Percentiles rank a stretch among this genome's conserved stretches.
These are phyloP conservation scores for Pithys albifrons DNA, from an alignment of 2,113 vertebrate species.

Conservation along the genomic window DNA sequence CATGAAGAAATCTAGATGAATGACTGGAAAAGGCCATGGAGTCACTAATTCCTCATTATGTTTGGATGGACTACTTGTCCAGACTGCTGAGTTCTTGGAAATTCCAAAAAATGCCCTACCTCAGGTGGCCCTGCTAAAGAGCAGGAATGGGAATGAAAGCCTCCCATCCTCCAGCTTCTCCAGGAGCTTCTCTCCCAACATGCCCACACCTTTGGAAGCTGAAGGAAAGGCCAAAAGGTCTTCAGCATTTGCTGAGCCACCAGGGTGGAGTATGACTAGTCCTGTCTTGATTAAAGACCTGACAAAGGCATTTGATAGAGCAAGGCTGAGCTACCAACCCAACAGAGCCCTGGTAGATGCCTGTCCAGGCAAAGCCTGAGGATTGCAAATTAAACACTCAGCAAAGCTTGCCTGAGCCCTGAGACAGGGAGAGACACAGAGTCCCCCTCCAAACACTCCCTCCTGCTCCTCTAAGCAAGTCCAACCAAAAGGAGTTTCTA, in stretches of 20 bases:
- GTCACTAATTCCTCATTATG: neutral
- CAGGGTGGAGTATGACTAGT: neutral
- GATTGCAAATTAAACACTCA: neutral
- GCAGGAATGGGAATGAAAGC: neutral
- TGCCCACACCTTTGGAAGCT: neutral
- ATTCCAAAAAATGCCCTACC: neutral
- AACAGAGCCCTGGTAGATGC: neutral
- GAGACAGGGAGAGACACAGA: neutral
- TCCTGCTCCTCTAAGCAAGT: neutral
- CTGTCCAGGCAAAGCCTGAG: neutral
- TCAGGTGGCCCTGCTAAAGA: neutral
- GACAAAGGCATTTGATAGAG: neutral
- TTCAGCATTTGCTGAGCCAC: neutral
- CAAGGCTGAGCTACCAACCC: neutral
- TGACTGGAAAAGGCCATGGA: neutral
- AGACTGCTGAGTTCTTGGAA: neutral
- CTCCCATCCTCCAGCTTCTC: neutral
- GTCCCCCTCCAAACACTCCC: neutral
- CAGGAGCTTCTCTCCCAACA: neutral
- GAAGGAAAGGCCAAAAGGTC: neutral
- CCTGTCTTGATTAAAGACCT: neutral
- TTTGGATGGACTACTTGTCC: neutral
- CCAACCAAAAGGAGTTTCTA: neutral
- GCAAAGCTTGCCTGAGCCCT: neutral
- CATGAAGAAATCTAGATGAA: neutral